These are phyloP conservation scores for Chloebia gouldiae DNA, from an alignment of 2,113 vertebrate species.

Conservation along the genomic window DNA sequence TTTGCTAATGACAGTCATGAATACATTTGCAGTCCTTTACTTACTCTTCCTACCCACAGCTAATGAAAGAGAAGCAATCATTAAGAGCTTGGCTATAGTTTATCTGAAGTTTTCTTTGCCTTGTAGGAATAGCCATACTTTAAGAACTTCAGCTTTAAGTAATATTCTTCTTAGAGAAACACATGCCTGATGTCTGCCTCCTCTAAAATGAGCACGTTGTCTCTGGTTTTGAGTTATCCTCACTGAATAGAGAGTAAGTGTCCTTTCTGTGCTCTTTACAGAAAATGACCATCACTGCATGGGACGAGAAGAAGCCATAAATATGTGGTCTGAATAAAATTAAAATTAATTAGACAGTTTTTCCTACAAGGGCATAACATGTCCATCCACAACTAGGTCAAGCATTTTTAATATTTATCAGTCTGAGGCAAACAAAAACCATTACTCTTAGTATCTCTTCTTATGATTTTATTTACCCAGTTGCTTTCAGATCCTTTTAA, in stretches of 20 bases:
- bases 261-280: not conserved
- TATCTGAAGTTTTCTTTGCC: not conserved
- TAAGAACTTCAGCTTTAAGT: slow-evolving; percentile 15
- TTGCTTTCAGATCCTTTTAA: not conserved
- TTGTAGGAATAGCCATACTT: not conserved
- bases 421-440: not conserved
- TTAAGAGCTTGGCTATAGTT: not conserved
- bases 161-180: not conserved
- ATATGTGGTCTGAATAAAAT: slow-evolving; percentile 42
- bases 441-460: not conserved
- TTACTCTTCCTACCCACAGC: slow-evolving; percentile 27
- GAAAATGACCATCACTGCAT: not conserved
- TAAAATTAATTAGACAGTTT: slow-evolving; percentile 24
- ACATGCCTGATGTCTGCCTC: not conserved
- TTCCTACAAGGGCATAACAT: not conserved
- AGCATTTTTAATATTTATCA: not conserved
- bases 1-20: slow-evolving; percentile 59
- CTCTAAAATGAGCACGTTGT: not conserved
- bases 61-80: slow-evolving; percentile 29
- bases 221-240: not conserved
- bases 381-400: slow-evolving; percentile 1
- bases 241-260: not conserved
- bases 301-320: slow-evolving; percentile 7
- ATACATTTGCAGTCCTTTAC: slow-evolving; percentile 37
- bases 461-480: not conserved